A percentile compares a stretch with the other conserved stretches of the same genome.
These are phyloP conservation scores for Orchestia grillus DNA, from an alignment of 1,140 invertebrate genomes.

Conservation along the genomic window DNA sequence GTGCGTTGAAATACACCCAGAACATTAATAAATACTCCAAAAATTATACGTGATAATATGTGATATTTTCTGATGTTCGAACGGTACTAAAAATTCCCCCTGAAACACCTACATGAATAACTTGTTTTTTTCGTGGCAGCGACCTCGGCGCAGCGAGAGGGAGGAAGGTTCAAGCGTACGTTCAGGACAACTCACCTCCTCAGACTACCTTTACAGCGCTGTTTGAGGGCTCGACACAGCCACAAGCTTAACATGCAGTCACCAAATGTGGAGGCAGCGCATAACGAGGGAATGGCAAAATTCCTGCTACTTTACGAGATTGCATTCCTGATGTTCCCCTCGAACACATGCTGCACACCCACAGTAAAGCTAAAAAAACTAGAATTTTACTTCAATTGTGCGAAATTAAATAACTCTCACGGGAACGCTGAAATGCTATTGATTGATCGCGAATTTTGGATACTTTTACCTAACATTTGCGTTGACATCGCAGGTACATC, in stretches of 20 bases:
- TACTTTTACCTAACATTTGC: too few species aligned
- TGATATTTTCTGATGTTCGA: neutral
- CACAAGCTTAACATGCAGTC: neutral
- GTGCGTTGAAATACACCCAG: neutral
- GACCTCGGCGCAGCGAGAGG: neutral
- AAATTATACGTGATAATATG: neutral
- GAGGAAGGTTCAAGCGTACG: neutral
- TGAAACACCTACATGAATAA: too few species aligned
- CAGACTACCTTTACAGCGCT: neutral
- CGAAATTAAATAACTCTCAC: too few species aligned
- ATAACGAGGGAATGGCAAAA: neutral
- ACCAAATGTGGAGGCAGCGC: neutral
- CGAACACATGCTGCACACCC: too few species aligned
- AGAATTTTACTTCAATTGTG: too few species aligned
- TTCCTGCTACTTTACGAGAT: too few species aligned
- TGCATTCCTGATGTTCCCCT: too few species aligned
- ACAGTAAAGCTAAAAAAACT: too few species aligned
- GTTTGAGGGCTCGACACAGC: neutral
- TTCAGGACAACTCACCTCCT: neutral
- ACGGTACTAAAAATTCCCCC: neutral
- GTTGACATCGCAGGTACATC: neutral
- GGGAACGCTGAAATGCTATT: too few species aligned
- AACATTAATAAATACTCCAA: neutral
- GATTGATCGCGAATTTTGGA: too few species aligned
- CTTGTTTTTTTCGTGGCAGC: neutral